Conservation (phyloP, 2,888 invertebrate species). For the Lithophane leautieri region DNA sequence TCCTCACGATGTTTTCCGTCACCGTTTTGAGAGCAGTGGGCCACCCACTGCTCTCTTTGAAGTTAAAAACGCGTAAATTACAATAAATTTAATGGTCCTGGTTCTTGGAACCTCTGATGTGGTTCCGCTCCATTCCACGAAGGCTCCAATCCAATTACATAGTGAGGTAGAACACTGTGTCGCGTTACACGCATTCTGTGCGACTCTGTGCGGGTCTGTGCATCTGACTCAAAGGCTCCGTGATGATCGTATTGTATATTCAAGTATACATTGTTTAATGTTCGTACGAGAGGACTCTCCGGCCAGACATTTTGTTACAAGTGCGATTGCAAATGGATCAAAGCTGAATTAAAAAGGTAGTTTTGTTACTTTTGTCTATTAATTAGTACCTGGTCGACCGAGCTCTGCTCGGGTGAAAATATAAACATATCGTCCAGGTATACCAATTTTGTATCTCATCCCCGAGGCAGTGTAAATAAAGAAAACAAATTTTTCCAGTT, state of each 20-base stretch:
- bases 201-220: constrained; percentile 24
- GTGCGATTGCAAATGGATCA: constrained; percentile 7
- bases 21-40: too few relatives aligned
- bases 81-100: not conserved
- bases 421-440: too few relatives aligned
- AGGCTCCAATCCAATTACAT: constrained; percentile 37
- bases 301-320: constrained; percentile 47
- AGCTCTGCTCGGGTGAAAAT: too few relatives aligned
- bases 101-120: constrained; percentile 40
- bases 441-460: too few relatives aligned
- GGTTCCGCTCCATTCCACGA: constrained; percentile 39
- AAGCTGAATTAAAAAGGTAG: constrained; percentile 7
- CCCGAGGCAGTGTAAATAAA: too few relatives aligned
- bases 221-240: constrained; percentile 57
- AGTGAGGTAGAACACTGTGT: constrained; percentile 18
- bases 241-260: constrained; percentile 64
- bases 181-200: constrained; percentile 56
- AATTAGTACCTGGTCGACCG: not conserved
- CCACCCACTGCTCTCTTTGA: too few relatives aligned
- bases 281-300: constrained; percentile 44
- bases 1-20: too few relatives aligned
- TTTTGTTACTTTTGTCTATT: not conserved
- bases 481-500: too few relatives aligned
- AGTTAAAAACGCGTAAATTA: constrained; percentile 10
- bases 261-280: constrained; percentile 64